phyloP scores from a whole-genome alignment of 2,113 vertebrate genomes.

The Callopanchax toddi region DNA sequence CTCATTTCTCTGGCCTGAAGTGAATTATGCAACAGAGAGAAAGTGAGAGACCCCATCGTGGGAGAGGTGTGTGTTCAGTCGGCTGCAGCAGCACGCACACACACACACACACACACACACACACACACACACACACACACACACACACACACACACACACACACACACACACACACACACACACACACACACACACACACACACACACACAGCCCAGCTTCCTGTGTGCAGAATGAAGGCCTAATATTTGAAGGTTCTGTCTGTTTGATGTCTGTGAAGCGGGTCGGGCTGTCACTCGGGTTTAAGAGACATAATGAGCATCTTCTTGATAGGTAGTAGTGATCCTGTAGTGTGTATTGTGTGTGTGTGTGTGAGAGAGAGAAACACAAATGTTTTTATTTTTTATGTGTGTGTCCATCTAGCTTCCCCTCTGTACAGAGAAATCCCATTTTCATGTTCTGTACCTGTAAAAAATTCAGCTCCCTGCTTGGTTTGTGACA shows the following conservation, averaged over 20 bases:
- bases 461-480: slow-evolving; percentile 40
- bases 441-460: slow-evolving; percentile 49
- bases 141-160: not conserved
- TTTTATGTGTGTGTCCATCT: not conserved
- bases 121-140: not conserved
- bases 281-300: slow-evolving; percentile 24
- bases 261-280: too few relatives aligned
- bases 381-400: too few relatives aligned
- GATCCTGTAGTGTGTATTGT: not conserved
- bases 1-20: slow-evolving; percentile 39
- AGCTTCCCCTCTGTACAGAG: slow-evolving; percentile 14
- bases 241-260: slow-evolving; percentile 13
- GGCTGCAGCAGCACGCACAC: slow-evolving; percentile 1
- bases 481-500: slow-evolving; percentile 33
- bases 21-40: slow-evolving; percentile 69
- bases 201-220: slow-evolving; percentile 7
- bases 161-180: not conserved
- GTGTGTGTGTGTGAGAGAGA: too few relatives aligned
- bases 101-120: not conserved
- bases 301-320: slow-evolving; percentile 7
- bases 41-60: slow-evolving; percentile 44
- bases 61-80: slow-evolving; percentile 40
- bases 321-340: slow-evolving; percentile 35
- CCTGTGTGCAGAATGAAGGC: slow-evolving; percentile 1
- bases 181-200: too few relatives aligned